These are phyloP conservation scores for Alosa sapidissima DNA, from an alignment of 2,797 vertebrate genomes.

Conservation along the genomic window DNA sequence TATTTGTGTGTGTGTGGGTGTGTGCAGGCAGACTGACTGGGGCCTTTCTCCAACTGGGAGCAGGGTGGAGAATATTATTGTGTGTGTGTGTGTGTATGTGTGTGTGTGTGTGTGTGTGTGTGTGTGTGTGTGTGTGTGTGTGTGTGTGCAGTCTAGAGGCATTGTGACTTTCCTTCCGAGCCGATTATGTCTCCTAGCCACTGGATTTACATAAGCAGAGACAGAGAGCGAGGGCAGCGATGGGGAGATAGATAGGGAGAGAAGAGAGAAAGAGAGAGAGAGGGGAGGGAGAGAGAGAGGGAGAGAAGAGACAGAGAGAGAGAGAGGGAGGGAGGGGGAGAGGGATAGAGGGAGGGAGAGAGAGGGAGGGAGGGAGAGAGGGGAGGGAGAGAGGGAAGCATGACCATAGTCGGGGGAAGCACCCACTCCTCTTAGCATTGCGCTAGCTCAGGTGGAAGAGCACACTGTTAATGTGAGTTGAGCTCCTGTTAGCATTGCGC, in stretches of 20 bases:
- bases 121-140: conserved; percentile 22
- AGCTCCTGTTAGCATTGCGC: too few species aligned
- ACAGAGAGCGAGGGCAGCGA: background rate
- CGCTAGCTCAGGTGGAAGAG: too few species aligned
- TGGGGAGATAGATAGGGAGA: background rate
- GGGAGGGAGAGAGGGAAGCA: background rate
- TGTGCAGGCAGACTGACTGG: background rate
- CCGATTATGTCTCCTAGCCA: background rate
- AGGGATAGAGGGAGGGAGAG: too few species aligned
- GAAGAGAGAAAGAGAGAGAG: background rate
- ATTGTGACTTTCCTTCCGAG: conserved; percentile 7
- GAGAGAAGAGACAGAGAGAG: too few species aligned
- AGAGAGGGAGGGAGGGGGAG: too few species aligned
- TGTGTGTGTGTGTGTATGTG: conserved; percentile 37
- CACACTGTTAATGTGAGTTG: too few species aligned
- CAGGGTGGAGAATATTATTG: background rate
- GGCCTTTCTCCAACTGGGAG: background rate
- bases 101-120: conserved; percentile 16
- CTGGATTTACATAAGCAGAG: background rate
- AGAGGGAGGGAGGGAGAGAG: too few species aligned
- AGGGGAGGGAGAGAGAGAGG: too few species aligned
- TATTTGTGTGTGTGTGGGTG: background rate
- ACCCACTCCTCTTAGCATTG: too few species aligned
- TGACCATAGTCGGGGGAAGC: too few species aligned
- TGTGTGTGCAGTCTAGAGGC: conserved; percentile 3